These are phyloP conservation scores for Cerceris ruficornis DNA, from an alignment of 2,888 invertebrate species.

Conservation along the genomic window DNA sequence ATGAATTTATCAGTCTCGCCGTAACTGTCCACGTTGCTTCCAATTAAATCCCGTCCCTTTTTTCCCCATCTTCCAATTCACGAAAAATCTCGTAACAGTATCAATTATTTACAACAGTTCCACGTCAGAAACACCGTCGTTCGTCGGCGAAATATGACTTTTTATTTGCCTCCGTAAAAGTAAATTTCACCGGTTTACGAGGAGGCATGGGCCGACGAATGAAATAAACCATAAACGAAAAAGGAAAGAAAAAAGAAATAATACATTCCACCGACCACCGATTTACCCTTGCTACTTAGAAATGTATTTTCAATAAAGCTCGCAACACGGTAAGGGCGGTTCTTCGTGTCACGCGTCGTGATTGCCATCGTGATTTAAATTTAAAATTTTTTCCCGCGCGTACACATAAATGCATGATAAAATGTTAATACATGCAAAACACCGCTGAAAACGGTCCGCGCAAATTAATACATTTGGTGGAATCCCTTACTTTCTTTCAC, in stretches of 20 bases:
- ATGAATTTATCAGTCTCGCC: too few relatives aligned
- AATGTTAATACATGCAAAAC: conserved; percentile 54
- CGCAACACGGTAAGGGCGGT: conserved; percentile 61
- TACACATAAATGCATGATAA: conserved; percentile 42
- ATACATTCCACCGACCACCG: background rate
- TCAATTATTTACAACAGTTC: background rate
- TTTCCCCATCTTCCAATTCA: too few relatives aligned
- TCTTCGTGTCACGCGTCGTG: conserved; percentile 49
- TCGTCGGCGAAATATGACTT: background rate
- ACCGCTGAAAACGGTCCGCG: conserved; percentile 15
- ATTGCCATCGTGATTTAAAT: conserved; percentile 55
- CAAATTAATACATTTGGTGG: conserved; percentile 48
- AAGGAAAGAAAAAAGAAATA: conserved; percentile 5
- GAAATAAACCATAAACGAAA: conserved; percentile 20
- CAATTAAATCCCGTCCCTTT: too few relatives aligned
- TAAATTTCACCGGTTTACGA: conserved; percentile 35
- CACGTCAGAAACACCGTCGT: too few relatives aligned
- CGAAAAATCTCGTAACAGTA: background rate
- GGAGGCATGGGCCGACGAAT: conserved; percentile 17
- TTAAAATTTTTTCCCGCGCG: conserved; percentile 51
- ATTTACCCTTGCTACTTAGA: background rate
- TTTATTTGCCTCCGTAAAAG: conserved; percentile 1
- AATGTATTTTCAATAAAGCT: conserved; percentile 51
- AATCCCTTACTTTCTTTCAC: background rate
- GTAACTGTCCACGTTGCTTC: too few relatives aligned